Base-by-base conservation (phyloP, 2,888 invertebrate species). In the Scaptomyza caliginosa region DNA sequence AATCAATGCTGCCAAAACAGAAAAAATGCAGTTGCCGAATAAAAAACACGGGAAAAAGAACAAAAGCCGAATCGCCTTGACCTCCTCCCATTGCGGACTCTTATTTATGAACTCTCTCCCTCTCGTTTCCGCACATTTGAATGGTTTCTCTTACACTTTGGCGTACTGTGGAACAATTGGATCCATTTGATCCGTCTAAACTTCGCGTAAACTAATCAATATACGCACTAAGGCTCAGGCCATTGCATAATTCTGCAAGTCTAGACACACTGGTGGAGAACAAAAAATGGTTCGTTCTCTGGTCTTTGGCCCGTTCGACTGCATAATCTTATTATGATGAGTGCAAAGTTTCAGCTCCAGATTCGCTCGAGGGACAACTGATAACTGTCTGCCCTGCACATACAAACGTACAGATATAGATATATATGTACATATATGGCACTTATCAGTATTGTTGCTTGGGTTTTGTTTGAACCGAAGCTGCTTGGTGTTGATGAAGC, bases 171-270 rank as follows among this genome's bases (percentile, higher is more conserved):
- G 49, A 11, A 34, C 45, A 42, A 51, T 28, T 40, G 13, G 8
- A 16, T 36, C 32, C 34, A 17, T 45, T 56, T 39, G 54, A 56
- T 42, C 75, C 71, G 46, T 50, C 46, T 32, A 39, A 67, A 64
- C 36, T 45, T 21, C 52, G 39, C 40, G 19, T 23, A 32, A 34
- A 45, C 26, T 23, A 52, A 66, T 76, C 57, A 66, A 60, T 63
- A 69, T 30, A 46, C 24, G 36, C 32, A 17, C 32, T 26, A 50
- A n/a, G 10, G 7, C 54, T 28, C 23, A 39, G 34, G 6, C 63
- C 73, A 60, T 72, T 74, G 77, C 77, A 77, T 73, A 74, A 72
- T 63, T 57, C 36, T 24, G 39, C 10, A 45, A 19, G 54, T 58
- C 64, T 55, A 75, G 71, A 58, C 70, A 10, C n/a, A n/a, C n/a